Conservation (phyloP, 1,140 invertebrate species). For the Gonatopus flavifemur region DNA sequence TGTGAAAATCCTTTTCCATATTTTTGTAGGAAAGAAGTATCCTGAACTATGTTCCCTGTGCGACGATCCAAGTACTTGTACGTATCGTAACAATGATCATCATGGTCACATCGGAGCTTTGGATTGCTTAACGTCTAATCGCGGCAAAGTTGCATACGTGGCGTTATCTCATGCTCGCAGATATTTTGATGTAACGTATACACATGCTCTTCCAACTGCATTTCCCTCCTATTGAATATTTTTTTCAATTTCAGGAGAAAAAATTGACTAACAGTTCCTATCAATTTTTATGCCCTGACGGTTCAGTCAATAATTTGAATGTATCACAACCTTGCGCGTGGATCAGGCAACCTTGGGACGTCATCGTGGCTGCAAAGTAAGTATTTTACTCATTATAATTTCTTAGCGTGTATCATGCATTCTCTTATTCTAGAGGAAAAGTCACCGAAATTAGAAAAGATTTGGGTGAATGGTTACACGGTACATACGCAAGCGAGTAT, state of each 20-base stretch:
- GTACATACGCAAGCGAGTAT: neutral
- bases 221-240: neutral
- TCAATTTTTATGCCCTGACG: constrained; percentile 71
- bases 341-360: constrained; percentile 63
- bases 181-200: constrained; percentile 56
- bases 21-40: constrained; percentile 56
- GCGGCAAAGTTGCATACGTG: constrained; percentile 67
- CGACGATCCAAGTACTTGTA: constrained; percentile 39
- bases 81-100: constrained; percentile 48
- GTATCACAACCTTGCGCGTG: constrained; percentile 59
- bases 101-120: constrained; percentile 67
- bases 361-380: constrained; percentile 61
- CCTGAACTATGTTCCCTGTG: constrained; percentile 58
- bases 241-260: neutral
- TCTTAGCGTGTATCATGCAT: neutral
- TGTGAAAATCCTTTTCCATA: no score
- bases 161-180: constrained; percentile 59
- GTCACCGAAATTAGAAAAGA: constrained; percentile 21
- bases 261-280: constrained; percentile 25
- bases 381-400: neutral
- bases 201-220: no score
- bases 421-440: constrained; percentile 14
- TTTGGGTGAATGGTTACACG: constrained; percentile 24
- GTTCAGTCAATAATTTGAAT: constrained; percentile 53
- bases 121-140: constrained; percentile 62